Base-by-base conservation (phyloP, 2,888 invertebrate genomes). In the Tetramorium bicarinatum region DNA sequence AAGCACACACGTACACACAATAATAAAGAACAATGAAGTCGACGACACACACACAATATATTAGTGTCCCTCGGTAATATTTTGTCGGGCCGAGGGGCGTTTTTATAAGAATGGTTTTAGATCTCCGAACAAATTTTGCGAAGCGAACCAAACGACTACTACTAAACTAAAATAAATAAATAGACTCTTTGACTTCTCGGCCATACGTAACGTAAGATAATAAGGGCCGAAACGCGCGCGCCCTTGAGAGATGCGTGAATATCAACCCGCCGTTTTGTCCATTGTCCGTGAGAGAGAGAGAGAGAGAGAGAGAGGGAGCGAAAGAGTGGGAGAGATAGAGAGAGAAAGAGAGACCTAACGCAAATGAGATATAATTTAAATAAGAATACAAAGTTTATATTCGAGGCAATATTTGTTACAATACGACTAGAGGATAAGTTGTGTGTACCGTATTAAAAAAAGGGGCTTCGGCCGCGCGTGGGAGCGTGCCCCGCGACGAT, bases 391-490 rank as follows among this genome's bases (percentile, higher is more conserved):
- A 90, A 90, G 91, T 94, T 94, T 94, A 93, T 94, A 94, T 94
- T 94, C 92, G 93, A 94, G 93, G 94, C 94, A 94, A 94, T 94
- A 94, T 94, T 94, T 94, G 93, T 94, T 94, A 94, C 93, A 91
- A 94, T 93, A 93, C 92, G 90, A 92, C 88, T 94, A 94, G 93
- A 83, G 88, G 86, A 87, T 93, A 93, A 92, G 92, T 92, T 92
- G 91, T 91, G 91, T 91, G 91, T 87, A 91, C 87, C 85, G 87
- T 91, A 87, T 89, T 29, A 21, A 34, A 75, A 34, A 85, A 84
- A 85, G 81, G 77, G 82, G 86, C 83, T 90, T 84, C 18, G 56
- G 47, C 34, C 44, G 76, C 85, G 67, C 64, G 85, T 84, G 85
- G 87, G 87, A 80, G 59, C 21, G 29, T 86, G 83, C 85, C 83